Evolutionary conservation across 2,888 invertebrate genomes (phyloP).

Genomic region (Subacronicta megacephala): DNA sequence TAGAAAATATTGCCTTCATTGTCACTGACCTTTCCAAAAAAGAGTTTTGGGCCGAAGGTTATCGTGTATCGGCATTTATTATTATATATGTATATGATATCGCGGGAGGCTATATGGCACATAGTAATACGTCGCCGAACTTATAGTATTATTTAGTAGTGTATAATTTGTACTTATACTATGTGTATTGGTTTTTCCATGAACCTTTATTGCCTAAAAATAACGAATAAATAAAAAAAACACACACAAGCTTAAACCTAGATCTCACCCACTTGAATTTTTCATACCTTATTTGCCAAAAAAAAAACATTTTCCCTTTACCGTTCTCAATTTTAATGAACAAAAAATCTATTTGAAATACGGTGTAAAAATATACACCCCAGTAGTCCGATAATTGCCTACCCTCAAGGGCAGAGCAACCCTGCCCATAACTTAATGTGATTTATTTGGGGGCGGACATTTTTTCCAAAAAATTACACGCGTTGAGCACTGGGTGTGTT

Average conservation of each 20-base stretch:
- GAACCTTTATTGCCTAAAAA: too few species aligned
- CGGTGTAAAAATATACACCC: conserved; percentile 53
- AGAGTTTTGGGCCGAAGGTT: too few species aligned
- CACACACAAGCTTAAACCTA: background rate
- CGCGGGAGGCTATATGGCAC: too few species aligned
- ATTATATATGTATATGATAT: too few species aligned
- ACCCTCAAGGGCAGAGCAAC: conserved; percentile 48
- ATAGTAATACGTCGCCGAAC: too few species aligned
- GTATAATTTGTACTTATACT: too few species aligned
- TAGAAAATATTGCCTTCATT: too few species aligned
- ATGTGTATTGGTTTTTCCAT: too few species aligned
- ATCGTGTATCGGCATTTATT: too few species aligned
- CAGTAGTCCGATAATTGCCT: conserved; percentile 57
- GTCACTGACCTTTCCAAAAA: too few species aligned
- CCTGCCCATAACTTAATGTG: conserved; percentile 57
- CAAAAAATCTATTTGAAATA: conserved; percentile 47
- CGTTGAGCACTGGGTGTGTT: conserved; percentile 35
- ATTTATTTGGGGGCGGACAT: conserved; percentile 61
- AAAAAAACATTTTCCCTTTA: conserved; percentile 9
- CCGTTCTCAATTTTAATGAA: conserved; percentile 41
- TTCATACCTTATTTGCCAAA: background rate
- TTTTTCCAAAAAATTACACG: conserved; percentile 53
- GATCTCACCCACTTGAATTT: background rate
- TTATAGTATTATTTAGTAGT: too few species aligned
- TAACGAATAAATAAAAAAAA: too few species aligned